Evolutionary conservation across 2,797 vertebrate species (phyloP), one percentile per base, ranked within the genome.

Genomic region (Tauraco hartlaubi): DNA sequence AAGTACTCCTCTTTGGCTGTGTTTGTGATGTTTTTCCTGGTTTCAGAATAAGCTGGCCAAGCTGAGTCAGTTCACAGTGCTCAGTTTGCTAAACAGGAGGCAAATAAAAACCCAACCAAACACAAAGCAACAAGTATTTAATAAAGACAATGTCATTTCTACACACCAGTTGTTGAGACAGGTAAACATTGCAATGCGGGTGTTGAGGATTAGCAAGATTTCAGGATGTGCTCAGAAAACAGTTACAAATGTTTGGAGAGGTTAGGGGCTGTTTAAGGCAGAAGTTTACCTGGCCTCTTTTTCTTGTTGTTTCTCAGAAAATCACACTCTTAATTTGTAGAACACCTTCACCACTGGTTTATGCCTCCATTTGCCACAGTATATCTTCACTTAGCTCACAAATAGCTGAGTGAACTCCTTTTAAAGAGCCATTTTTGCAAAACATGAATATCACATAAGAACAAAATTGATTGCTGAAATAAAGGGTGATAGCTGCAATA

Each of bases 391-490:
- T 95, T 76, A 35, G 63, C 67, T 92, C 71, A 41, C 31, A 48
- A 33, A 58, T 11, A 86, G 66, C 48, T 59, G 28, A n/a, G 66
- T 9, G 76, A 91, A 79, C n/a, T 26, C 39, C 82, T 92, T 75
- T 90, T 91, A 91, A 96, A 90, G 52, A 88, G 64, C 52, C 3
- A 3, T 83, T 94, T 95, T 87, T 90, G 79, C 72, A 67, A 88
- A 93, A 88, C 80, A 85, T 79, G 74, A 88, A 90, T 94, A 90
- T 92, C 79, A 12, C 79, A 78, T 88, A 85, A 90, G 76, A 90
- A 48, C 61, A 63, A 87, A 96, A 95, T 94, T 80, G 88, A 96
- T 92, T 79, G 71, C 87, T 81, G 87, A 85, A 93, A 93, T 96
- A 94, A 86, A 96, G 48, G 82, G 61, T 52, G 90, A 92, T 92